Conservation (phyloP, 1,140 invertebrate genomes). For the Sweltsa coloradensis region DNA sequence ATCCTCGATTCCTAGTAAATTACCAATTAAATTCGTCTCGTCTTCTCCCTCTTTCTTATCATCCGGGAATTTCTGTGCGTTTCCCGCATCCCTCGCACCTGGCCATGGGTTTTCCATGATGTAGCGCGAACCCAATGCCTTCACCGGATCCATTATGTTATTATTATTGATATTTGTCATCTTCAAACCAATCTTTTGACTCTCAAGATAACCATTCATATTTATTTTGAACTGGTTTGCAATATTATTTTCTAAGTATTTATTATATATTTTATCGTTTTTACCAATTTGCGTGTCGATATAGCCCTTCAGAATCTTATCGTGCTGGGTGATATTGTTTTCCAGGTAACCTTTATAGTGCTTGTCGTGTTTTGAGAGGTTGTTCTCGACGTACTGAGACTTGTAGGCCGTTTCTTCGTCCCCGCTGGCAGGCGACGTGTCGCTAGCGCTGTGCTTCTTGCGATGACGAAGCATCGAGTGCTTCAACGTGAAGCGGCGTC, state of each 20-base stretch:
- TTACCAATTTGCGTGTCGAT: too few relatives aligned
- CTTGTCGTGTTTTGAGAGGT: too few relatives aligned
- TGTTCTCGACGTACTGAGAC: too few relatives aligned
- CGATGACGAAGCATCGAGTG: constrained; percentile 86
- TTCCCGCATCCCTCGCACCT: neutral
- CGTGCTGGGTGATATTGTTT: too few relatives aligned
- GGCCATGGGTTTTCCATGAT: too few relatives aligned
- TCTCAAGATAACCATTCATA: constrained; percentile 5
- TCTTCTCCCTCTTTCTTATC: constrained; percentile 13
- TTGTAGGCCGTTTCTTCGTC: too few relatives aligned
- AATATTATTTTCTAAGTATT: too few relatives aligned
- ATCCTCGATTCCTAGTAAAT: constrained; percentile 75
- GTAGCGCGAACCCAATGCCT: neutral
- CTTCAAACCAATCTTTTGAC: neutral
- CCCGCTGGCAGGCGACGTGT: too few relatives aligned
- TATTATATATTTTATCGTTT: too few relatives aligned
- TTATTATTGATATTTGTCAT: constrained; percentile 17
- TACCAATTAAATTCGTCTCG: constrained; percentile 63
- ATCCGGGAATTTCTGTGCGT: neutral
- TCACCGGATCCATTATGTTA: constrained; percentile 9
- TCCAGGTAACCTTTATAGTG: too few relatives aligned
- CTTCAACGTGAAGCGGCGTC: constrained; percentile 76
- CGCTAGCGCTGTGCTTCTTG: constrained; percentile 59
- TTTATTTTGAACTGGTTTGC: constrained; percentile 16
- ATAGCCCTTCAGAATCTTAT: too few relatives aligned